Evolutionary conservation across 2,113 vertebrate genomes (phyloP).

Genomic region (Tretioscincus oriximinensis): DNA sequence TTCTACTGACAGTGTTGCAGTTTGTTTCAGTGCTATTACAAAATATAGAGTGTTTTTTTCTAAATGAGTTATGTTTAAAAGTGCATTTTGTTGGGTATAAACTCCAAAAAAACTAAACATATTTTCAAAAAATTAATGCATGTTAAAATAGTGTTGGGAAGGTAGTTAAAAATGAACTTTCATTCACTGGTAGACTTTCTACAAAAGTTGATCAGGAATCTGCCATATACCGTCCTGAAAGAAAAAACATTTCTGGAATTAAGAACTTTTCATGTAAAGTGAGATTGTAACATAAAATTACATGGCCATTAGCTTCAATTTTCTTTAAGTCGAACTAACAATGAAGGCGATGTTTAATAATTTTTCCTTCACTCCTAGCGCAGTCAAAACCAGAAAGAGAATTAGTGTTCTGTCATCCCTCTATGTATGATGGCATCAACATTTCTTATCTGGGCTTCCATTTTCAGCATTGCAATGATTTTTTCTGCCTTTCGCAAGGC

Average conservation of each 20-base stretch:
- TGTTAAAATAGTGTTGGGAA: conserved; percentile 74
- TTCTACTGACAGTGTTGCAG: conserved; percentile 83
- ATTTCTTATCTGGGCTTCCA: too few relatives aligned
- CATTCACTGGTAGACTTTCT: conserved; percentile 46
- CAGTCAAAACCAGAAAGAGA: not conserved
- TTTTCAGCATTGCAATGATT: too few relatives aligned
- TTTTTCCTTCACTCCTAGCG: not conserved
- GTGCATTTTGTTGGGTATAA: conserved; percentile 73
- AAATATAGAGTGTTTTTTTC: conserved; percentile 69
- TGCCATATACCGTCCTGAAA: conserved; percentile 94
- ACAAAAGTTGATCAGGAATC: conserved; percentile 82
- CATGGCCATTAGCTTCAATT: not conserved
- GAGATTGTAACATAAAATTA: not conserved
- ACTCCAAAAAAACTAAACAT: conserved; percentile 51
- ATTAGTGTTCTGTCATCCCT: too few relatives aligned
- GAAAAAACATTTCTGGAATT: conserved; percentile 49
- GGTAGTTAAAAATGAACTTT: conserved; percentile 56
- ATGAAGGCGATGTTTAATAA: not conserved
- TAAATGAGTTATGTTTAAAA: conserved; percentile 75
- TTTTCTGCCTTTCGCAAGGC: too few relatives aligned
- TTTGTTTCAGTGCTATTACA: conserved; percentile 89
- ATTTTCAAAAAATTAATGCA: conserved; percentile 58
- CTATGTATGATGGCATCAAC: too few relatives aligned
- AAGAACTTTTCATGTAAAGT: conserved; percentile 3
- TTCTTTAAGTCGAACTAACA: not conserved